Evolutionary conservation across 2,888 invertebrate species (phyloP).

Genomic region (Spodoptera littoralis): DNA sequence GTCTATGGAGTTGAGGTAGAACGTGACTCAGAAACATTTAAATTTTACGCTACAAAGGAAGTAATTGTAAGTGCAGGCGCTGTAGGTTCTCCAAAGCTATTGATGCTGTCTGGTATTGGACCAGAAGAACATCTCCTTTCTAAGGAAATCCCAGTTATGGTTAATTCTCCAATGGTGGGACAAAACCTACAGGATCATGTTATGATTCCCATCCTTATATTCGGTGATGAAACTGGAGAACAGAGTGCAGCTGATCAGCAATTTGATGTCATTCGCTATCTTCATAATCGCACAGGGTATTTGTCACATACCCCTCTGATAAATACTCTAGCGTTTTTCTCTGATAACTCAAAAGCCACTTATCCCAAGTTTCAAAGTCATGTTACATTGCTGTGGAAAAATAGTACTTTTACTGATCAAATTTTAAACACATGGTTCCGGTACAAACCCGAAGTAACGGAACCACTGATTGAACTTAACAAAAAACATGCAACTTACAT

Average conservation of each 20-base stretch:
- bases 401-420: slow-evolving; percentile 47
- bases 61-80: slow-evolving; percentile 84
- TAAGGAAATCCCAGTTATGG: slow-evolving; percentile 73
- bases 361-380: slow-evolving; percentile 74
- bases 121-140: slow-evolving; percentile 74
- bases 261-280: slow-evolving; percentile 81
- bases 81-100: slow-evolving; percentile 84
- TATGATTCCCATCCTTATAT: slow-evolving; percentile 74
- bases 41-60: slow-evolving; percentile 71
- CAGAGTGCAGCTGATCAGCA: slow-evolving; percentile 59
- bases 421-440: slow-evolving; percentile 14
- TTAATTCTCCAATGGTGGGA: slow-evolving; percentile 84
- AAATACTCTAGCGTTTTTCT: slow-evolving; percentile 83
- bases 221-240: slow-evolving; percentile 65
- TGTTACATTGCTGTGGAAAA: slow-evolving; percentile 66
- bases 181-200: slow-evolving; percentile 88
- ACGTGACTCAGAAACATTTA: too few species aligned
- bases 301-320: slow-evolving; percentile 83
- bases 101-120: slow-evolving; percentile 86
- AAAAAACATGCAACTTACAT: slow-evolving; percentile 67
- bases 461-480: slow-evolving; percentile 57
- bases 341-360: slow-evolving; percentile 62
- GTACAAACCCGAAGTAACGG: slow-evolving; percentile 57
- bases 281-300: slow-evolving; percentile 84
- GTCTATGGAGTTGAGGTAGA: too few species aligned